A percentile compares a stretch with the other conserved stretches of the same genome.
Conservation (phyloP, 2,797 vertebrate genomes). For the Tinamus major region DNA sequence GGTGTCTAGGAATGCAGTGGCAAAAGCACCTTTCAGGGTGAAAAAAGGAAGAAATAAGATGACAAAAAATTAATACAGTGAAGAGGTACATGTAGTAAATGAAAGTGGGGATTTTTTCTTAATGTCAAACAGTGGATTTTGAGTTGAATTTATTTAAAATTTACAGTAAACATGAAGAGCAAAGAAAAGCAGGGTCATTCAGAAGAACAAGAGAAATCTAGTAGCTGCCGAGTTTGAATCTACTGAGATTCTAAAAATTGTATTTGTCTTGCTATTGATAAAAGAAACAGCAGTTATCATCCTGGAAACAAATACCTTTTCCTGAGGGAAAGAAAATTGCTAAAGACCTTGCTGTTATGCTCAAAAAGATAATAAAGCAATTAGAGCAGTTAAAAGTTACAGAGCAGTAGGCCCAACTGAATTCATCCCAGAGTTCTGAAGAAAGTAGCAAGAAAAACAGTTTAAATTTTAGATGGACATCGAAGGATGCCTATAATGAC, state of each 20-base stretch:
- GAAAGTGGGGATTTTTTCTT: neutral
- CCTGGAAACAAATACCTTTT: neutral
- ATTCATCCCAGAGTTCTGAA: neutral
- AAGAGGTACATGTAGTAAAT: neutral
- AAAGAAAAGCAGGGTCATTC: neutral
- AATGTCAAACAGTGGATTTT: neutral
- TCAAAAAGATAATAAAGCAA: neutral
- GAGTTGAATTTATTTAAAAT: neutral
- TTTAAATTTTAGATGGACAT: neutral
- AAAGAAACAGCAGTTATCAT: neutral
- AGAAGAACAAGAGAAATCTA: neutral
- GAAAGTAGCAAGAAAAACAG: neutral
- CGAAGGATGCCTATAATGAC: neutral
- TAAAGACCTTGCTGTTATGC: neutral
- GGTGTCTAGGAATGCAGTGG: neutral
- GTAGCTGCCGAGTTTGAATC: neutral
- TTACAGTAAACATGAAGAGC: neutral
- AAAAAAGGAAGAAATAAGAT: neutral
- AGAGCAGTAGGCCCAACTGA: neutral
- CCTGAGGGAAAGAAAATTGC: neutral
- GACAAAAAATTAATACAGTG: neutral
- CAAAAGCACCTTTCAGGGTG: neutral
- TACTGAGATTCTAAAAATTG: neutral
- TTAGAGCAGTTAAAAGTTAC: neutral
- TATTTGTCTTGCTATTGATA: neutral